Evolutionary conservation across 2,888 invertebrate species (phyloP), one percentile per base, ranked within the genome.

Genomic region (Sesia bembeciformis): DNA sequence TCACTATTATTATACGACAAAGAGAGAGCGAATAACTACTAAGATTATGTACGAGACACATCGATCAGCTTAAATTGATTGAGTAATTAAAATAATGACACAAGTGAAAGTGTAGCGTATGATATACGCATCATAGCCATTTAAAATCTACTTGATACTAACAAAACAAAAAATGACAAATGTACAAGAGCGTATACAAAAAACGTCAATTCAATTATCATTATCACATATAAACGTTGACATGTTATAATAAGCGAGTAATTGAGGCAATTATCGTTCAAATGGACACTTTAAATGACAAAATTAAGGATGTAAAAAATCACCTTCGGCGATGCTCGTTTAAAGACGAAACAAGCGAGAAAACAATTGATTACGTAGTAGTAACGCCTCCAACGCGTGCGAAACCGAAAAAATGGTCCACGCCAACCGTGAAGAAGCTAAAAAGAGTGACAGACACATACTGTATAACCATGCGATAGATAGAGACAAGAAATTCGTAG

Each of bases 351-450:
- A 74, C 69, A 72, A 71, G 66, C 67, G 63, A 71, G 68, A 76
- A 81, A 75, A 84, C 81, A 80, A 85, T 80, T 70, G 76, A 80
- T 85, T 84, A 84, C 77, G 74, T 74, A 65, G 71, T 55, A 65
- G 73, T 59, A 67, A 78, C 79, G 76, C 81, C 81, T 74, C 70
- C 73, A 68, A 64, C 78, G 81, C 82, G 81, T 81, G 83, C 81
- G 78, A 77, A 81, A 70, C 71, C 67, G 68, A 79, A 84, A 81
- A 75, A 85, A 78, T 75, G 70, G 70, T 76, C 72, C 75, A 73
- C 58, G 61, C 65, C 66, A 72, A 78, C 68, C 73, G 69, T 78
- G 78, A 84, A 83, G 81, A 83, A 68, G 76, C 66, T 65, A 72
- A 59, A 57, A 72, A 85, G 57, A 70, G 76, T 76, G 84, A 83